Conservation (phyloP, 2,113 vertebrate species). For the Rhegmatorhina hoffmannsi region DNA sequence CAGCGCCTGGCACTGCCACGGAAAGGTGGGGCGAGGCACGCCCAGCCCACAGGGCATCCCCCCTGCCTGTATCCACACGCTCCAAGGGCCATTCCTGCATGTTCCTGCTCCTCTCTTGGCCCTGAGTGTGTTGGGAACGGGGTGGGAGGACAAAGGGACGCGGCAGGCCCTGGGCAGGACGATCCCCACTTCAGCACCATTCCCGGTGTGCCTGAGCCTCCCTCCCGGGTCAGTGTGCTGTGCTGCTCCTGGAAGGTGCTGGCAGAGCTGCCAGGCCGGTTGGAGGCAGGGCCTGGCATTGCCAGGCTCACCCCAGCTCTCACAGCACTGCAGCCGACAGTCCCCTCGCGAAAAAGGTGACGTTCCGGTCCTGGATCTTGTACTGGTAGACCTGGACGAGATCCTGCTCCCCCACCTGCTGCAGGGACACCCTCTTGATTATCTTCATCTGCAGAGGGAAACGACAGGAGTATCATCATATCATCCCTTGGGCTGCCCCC, state of each 20-base stretch:
- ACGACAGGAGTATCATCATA: background rate
- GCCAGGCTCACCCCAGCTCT: fast-evolving
- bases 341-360: slow-evolving; percentile 89
- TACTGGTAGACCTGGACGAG: slow-evolving; percentile 84
- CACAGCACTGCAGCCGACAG: slow-evolving; percentile 86
- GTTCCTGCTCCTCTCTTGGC: background rate
- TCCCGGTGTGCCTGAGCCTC: background rate
- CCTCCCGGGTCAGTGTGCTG: background rate
- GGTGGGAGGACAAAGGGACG: background rate
- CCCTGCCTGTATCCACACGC: background rate
- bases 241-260: background rate
- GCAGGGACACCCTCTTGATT: slow-evolving; percentile 68
- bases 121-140: fast-evolving
- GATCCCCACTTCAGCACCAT: background rate
- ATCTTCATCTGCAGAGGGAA: slow-evolving; percentile 82
- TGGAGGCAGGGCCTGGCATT: background rate
- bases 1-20: background rate
- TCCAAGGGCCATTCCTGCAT: background rate
- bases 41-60: background rate
- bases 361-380: slow-evolving; percentile 91
- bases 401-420: slow-evolving; percentile 12
- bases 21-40: background rate
- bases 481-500: background rate
- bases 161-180: background rate
- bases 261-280: background rate